These are phyloP conservation scores for Drosophila micromelanica DNA, from an alignment of 1,140 invertebrate genomes.

Conservation along the genomic window DNA sequence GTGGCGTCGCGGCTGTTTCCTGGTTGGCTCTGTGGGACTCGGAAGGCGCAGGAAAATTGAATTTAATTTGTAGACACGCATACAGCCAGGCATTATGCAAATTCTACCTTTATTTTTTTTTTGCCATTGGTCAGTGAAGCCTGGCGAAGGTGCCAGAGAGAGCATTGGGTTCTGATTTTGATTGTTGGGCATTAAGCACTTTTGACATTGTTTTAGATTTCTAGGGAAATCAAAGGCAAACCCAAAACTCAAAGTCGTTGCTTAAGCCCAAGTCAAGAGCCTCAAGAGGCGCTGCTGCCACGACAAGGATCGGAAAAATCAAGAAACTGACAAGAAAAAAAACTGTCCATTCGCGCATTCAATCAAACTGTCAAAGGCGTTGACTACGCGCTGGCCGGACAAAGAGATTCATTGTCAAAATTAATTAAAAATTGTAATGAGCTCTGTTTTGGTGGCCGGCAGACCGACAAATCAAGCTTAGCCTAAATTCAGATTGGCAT, in stretches of 20 bases:
- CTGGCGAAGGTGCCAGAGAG: constrained; percentile 12
- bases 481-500: constrained; percentile 55
- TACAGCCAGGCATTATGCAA: constrained; percentile 61
- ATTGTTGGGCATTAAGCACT: constrained; percentile 74
- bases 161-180: constrained; percentile 40
- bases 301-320: constrained; percentile 5
- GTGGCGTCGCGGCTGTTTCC: constrained; percentile 51
- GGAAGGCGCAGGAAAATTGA: constrained; percentile 60
- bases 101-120: constrained; percentile 51
- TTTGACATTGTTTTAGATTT: constrained; percentile 80
- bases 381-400: constrained; percentile 8
- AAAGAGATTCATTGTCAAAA: constrained; percentile 74
- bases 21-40: constrained; percentile 10
- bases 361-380: constrained; percentile 70
- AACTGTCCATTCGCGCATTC: constrained; percentile 39
- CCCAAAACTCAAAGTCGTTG: constrained; percentile 34
- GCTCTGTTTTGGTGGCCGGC: constrained; percentile 27
- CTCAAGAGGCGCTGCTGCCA: constrained; percentile 8
- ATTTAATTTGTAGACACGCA: constrained; percentile 78
- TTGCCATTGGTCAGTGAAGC: constrained; percentile 44
- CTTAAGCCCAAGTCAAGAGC: constrained; percentile 20
- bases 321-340: background rate
- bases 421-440: constrained; percentile 82
- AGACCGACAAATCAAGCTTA: constrained; percentile 24
- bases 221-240: constrained; percentile 70